Conservation (phyloP, 2,888 invertebrate genomes). For the Pocota personata region DNA sequence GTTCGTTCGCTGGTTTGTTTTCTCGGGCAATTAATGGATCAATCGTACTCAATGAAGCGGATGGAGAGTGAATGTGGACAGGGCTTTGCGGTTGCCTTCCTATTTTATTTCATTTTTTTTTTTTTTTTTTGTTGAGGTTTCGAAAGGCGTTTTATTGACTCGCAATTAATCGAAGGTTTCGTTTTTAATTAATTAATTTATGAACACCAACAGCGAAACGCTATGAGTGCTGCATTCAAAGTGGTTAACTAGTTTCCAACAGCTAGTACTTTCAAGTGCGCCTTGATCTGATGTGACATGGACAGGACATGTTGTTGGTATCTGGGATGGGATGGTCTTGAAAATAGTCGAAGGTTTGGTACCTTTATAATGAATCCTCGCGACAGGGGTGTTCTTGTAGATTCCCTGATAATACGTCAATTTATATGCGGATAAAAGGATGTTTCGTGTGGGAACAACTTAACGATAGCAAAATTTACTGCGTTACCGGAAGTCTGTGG, state of each 20-base stretch:
- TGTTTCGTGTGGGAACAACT: background rate
- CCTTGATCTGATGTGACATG: background rate
- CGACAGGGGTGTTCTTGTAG: background rate
- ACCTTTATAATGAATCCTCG: background rate
- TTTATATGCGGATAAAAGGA: background rate
- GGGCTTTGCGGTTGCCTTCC: conserved; percentile 32
- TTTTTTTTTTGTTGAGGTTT: conserved; percentile 16
- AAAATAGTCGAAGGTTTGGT: background rate
- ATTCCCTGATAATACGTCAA: background rate
- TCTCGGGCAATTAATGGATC: conserved; percentile 68
- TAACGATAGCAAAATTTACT: too few relatives aligned
- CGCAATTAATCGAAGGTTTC: conserved; percentile 70
- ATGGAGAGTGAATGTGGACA: conserved; percentile 24
- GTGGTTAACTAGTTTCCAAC: background rate
- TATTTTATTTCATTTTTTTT: conserved; percentile 22
- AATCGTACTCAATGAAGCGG: conserved; percentile 58
- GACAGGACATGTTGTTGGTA: background rate
- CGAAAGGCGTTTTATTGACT: conserved; percentile 69
- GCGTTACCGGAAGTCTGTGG: too few relatives aligned
- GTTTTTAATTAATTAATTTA: conserved; percentile 72
- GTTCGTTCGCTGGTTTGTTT: conserved; percentile 26
- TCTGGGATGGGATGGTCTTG: background rate
- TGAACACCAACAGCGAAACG: conserved; percentile 61
- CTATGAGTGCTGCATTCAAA: conserved; percentile 53
- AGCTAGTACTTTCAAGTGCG: background rate